Base-by-base conservation (phyloP, 2,797 vertebrate genomes). In the Peromyscus attwateri region DNA sequence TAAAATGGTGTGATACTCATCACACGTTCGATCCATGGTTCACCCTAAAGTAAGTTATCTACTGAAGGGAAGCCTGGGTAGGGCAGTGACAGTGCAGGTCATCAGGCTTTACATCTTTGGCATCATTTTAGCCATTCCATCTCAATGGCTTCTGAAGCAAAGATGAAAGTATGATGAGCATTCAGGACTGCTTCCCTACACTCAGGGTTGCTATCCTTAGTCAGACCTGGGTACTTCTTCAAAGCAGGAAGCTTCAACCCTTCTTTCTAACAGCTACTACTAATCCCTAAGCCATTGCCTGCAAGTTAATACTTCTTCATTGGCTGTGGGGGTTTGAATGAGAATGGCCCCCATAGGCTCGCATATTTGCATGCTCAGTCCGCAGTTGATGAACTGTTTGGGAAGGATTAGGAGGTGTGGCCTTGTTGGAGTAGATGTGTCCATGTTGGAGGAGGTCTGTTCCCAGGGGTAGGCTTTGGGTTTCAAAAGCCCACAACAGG, bases 111-210 rank as follows among this genome's bases (percentile, higher is more conserved):
- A 60, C 85, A 82, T 93, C 34, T 89, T n/a, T 46, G 31, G 66
- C 27, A 52, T 84, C 49, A 49, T 81, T 95, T 93, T n/a, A 97
- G 76, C 52, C 60, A 37, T 93, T 82, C 34, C 25, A 84, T 90
- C 79, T 52, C 75, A 84, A 83, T 43, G 70, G 79, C 83, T 95
- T 88, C 70, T 84, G 73, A 92, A 94, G 90, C 66, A 88, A 73
- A 70, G n/a, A 40, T 83, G 62, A 73, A 76, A 81, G 40, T 62
- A 17, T 16, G 11, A 34, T 84, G 13, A n/a, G 21, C 46, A 84
- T 68, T 93, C 34, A 66, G 77, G 85, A 29, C 76, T 92, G 80
- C 27, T 85, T 52, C 66, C 34, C 25, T 60, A 29, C 9, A n/a
- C 46, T 92, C 55, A 64, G 43, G 21, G 52, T 43, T 75, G 57